Conservation (phyloP, 92 coral and sea anemone species). For the Isaurus tuberculatus region DNA sequence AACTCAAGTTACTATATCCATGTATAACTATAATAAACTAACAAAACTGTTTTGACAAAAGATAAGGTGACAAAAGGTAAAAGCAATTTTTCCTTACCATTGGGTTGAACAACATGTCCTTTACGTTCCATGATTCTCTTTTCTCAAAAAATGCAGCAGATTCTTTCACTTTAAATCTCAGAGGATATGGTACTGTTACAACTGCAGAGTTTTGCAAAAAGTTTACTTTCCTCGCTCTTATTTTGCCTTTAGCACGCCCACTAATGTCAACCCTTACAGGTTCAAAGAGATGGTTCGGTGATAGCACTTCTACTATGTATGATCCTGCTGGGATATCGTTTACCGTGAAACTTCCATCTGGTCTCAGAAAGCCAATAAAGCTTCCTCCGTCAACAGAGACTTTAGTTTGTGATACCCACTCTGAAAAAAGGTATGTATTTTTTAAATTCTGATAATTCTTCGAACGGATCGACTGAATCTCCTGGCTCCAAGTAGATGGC, state of each 20-base stretch:
- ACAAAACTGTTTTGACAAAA: too few relatives aligned
- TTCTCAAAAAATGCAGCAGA: constrained; percentile 97
- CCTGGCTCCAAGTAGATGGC: too few relatives aligned
- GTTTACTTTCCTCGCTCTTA: constrained; percentile 95
- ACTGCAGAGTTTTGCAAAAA: constrained; percentile 99
- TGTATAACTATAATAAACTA: too few relatives aligned
- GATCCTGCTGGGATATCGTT: constrained; percentile 95
- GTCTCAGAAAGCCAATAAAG: constrained; percentile 88
- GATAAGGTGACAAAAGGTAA: too few relatives aligned
- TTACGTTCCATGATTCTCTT: constrained; percentile 89
- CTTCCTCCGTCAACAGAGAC: constrained; percentile 93
- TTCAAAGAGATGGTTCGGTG: constrained; percentile 96
- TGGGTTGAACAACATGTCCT: constrained; percentile 96
- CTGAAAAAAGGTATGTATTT: constrained; percentile 51
- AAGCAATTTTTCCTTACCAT: constrained; percentile 91
- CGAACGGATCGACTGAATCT: too few relatives aligned
- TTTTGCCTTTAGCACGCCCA: constrained; percentile 95
- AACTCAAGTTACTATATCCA: too few relatives aligned
- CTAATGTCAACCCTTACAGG: constrained; percentile 97
- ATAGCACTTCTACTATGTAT: constrained; percentile 89
- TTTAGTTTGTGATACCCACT: constrained; percentile 94
- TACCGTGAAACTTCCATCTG: constrained; percentile 92
- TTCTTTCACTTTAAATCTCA: constrained; percentile 89
- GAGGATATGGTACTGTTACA: constrained; percentile 91
- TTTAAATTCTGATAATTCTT: too few relatives aligned